Base-by-base conservation (phyloP, 2,888 invertebrate species). In the Tryphoninae sp. region DNA sequence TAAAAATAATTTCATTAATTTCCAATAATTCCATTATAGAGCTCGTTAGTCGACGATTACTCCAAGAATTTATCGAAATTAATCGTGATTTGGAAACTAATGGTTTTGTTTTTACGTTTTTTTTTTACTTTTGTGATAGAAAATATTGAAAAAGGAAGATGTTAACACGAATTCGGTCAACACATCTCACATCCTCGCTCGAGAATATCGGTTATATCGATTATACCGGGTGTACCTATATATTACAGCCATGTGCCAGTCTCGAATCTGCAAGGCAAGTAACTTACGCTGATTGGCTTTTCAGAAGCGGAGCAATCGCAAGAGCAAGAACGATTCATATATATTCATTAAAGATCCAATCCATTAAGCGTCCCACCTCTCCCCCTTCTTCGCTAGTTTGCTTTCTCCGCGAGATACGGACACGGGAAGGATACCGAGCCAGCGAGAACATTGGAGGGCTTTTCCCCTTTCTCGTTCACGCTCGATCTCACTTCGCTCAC, bases 311-410 rank as follows among this genome's bases (percentile, higher is more conserved):
- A 79, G n/a, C 26, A 45, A 68, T 58, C 23, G 72, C 68, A 16
- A 61, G 53, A 58, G 33, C 71, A 55, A 81, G 33, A 78, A 71
- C 72, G 74, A 77, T 78, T 78, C 78, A 80, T 82, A 82, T 80
- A 80, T 80, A 78, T 84, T 78, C 82, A 77, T 77, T 84, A 73
- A 80, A 82, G 76, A 84, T 81, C 78, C 82, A 82, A 82, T 84
- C 80, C 80, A 82, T 82, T 84, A 84, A 75, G 80, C 19, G 65
- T 58, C 33, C 33, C 33, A 33, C 7, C 26, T 33, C 26, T 4
- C 4, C 26, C 33, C 33, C 6, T 33, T 33, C 33, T 33, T 6
- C 19, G 53, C 23, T 22, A 53, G 53, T 51, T 53, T 61, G 62
- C 42, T 9, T 61, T 40, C 11, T 53, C 16, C 55, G 13, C 68